These are phyloP conservation scores for Cranoglanis bouderius DNA, from an alignment of 2,113 vertebrate species.

Conservation along the genomic window DNA sequence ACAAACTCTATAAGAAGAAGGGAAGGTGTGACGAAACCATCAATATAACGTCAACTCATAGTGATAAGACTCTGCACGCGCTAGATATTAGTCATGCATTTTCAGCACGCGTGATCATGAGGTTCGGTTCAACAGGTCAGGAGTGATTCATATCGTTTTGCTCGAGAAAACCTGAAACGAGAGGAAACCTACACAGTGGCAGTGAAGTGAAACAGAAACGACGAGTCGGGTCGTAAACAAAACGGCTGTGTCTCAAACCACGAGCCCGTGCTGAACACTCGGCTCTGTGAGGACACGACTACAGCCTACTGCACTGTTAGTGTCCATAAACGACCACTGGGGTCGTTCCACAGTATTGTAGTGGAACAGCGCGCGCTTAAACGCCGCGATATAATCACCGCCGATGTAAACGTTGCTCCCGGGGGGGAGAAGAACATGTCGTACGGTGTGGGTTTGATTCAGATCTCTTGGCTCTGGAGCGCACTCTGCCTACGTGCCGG, in stretches of 20 bases:
- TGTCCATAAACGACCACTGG: background rate
- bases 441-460: background rate
- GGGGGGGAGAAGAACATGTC: background rate
- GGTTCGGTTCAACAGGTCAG: background rate
- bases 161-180: background rate
- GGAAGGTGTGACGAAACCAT: slow-evolving; percentile 5
- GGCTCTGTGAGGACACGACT: too few species aligned
- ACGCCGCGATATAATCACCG: background rate
- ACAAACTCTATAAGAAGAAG: background rate
- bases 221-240: background rate
- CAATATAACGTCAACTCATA: slow-evolving; percentile 23
- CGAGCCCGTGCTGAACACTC: too few species aligned
- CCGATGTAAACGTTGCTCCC: background rate
- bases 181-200: background rate
- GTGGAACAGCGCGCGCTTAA: background rate
- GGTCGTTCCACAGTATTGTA: background rate
- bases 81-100: background rate
- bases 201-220: background rate
- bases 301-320: background rate
- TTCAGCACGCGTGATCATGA: background rate
- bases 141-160: background rate
- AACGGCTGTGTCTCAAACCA: background rate
- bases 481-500: slow-evolving; percentile 23
- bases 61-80: background rate
- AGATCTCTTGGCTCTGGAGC: slow-evolving; percentile 19